Conservation (phyloP, 1,140 invertebrate species). For the Polyergus mexicanus region DNA sequence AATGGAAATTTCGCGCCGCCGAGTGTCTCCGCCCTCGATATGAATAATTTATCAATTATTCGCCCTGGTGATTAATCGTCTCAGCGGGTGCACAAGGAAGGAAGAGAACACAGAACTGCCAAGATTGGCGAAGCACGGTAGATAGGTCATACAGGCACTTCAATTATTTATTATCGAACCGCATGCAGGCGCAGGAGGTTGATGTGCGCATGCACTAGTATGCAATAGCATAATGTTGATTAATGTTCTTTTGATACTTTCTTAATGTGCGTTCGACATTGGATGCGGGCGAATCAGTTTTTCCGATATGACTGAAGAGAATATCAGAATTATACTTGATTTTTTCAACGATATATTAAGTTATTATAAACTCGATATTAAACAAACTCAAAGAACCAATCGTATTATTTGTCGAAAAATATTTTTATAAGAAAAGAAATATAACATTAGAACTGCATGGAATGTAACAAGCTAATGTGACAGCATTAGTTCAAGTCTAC, state of each 20-base stretch:
- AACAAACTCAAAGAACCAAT: no score
- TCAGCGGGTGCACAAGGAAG: slow-evolving; percentile 30
- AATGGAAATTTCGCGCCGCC: slow-evolving; percentile 29
- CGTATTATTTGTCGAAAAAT: neutral
- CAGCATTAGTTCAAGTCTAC: neutral
- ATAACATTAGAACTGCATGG: neutral
- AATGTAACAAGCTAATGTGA: neutral
- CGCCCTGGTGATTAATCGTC: slow-evolving; percentile 70
- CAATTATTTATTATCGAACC: slow-evolving; percentile 63
- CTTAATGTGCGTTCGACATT: slow-evolving; percentile 28
- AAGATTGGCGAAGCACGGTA: slow-evolving; percentile 55
- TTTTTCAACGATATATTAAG: neutral
- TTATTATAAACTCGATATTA: neutral
- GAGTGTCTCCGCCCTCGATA: slow-evolving; percentile 65
- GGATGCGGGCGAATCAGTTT: slow-evolving; percentile 36
- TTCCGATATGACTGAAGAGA: neutral
- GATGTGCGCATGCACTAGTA: slow-evolving; percentile 59
- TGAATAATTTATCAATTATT: slow-evolving; percentile 72
- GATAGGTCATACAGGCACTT: slow-evolving; percentile 60
- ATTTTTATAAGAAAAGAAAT: no score
- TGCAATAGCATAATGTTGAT: slow-evolving; percentile 62
- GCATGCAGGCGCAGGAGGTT: slow-evolving; percentile 47
- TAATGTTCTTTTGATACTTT: slow-evolving; percentile 55
- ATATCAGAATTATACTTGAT: neutral
- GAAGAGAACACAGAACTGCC: slow-evolving; percentile 43